A percentile compares a stretch with the other conserved stretches of the same genome.
phyloP scores from a whole-genome alignment of 1,140 invertebrate species.

The Zaprionus kolodkinae region DNA sequence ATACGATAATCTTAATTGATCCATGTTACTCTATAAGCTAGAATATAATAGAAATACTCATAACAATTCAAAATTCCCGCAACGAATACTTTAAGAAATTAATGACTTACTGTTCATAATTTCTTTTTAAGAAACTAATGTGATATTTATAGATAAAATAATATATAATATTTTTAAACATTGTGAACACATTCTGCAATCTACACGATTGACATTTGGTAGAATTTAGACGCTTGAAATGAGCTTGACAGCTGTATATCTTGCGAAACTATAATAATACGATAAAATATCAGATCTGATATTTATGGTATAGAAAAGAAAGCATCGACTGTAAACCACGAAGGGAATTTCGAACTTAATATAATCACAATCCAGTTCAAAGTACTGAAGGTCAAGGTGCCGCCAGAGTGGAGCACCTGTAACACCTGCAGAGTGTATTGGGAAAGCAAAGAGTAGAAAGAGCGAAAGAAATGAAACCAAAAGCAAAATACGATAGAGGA shows the following conservation, averaged over 20 bases:
- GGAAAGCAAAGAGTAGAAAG: constrained; percentile 48
- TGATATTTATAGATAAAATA: background rate
- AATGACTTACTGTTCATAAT: background rate
- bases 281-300: background rate
- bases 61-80: background rate
- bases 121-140: background rate
- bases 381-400: constrained; percentile 73
- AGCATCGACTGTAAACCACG: background rate
- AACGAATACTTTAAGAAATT: background rate
- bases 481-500: constrained; percentile 6
- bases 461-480: constrained; percentile 31
- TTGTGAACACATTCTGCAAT: background rate
- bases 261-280: background rate
- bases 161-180: too few species aligned
- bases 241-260: background rate
- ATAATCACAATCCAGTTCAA: constrained; percentile 46
- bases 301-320: background rate
- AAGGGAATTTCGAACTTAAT: background rate
- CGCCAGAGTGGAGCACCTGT: constrained; percentile 51
- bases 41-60: background rate
- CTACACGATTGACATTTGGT: background rate
- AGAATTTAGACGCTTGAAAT: background rate
- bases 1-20: background rate
- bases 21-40: background rate
- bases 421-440: constrained; percentile 33